Evolutionary conservation across 2,888 invertebrate genomes (phyloP).

Genomic region (Ophraella communa): DNA sequence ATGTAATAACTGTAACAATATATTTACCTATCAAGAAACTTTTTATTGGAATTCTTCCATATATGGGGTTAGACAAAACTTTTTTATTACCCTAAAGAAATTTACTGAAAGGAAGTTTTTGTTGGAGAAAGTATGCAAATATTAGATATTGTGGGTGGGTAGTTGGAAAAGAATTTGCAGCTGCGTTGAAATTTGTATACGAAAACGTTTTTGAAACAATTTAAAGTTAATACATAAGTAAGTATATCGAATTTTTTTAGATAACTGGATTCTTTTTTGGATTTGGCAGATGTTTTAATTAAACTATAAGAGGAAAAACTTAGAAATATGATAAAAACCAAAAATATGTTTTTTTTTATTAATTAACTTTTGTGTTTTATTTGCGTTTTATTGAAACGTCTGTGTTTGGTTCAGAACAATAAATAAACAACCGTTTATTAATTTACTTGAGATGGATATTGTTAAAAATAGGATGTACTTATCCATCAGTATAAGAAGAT

Average conservation of each 20-base stretch:
- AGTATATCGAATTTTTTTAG: background rate
- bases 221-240: background rate
- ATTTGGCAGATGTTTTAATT: background rate
- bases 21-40: slow-evolving; percentile 45
- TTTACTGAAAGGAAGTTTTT: slow-evolving; percentile 13
- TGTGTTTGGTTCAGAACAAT: too few relatives aligned
- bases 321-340: too few relatives aligned
- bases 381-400: too few relatives aligned
- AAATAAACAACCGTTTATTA: too few relatives aligned
- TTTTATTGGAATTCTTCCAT: slow-evolving; percentile 46
- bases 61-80: slow-evolving; percentile 13
- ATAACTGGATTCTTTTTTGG: too few relatives aligned
- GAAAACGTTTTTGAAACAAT: background rate
- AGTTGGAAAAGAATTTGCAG: background rate
- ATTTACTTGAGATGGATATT: too few relatives aligned
- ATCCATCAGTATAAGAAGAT: too few relatives aligned
- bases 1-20: slow-evolving; percentile 49
- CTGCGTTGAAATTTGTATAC: background rate
- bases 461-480: too few relatives aligned
- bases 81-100: slow-evolving; percentile 22
- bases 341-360: too few relatives aligned
- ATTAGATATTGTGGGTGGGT: background rate
- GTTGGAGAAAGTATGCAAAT: slow-evolving; percentile 21
- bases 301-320: too few relatives aligned
- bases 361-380: too few relatives aligned